Evolutionary conservation across 2,797 vertebrate species (phyloP).

Genomic region (Anisognathus igniventris): DNA sequence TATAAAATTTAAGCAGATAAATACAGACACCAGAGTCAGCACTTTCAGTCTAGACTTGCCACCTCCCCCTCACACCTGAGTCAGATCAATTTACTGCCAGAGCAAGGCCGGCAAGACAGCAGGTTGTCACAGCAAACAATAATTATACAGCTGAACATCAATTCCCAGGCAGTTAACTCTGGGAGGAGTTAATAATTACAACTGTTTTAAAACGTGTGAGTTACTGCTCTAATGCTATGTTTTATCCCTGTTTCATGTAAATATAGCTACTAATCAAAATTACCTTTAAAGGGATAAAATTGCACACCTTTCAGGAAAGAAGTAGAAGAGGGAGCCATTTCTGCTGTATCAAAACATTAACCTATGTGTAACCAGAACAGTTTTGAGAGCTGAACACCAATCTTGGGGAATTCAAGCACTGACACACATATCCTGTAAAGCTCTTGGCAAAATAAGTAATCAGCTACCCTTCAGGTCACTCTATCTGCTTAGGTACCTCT

Average conservation of each 20-base stretch:
- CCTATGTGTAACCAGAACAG: not conserved
- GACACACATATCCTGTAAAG: not conserved
- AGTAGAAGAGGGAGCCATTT: not conserved
- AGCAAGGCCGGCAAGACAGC: not conserved
- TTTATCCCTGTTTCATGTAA: not conserved
- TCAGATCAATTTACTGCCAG: not conserved
- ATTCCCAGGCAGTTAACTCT: not conserved
- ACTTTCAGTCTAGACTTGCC: slow-evolving; percentile 14
- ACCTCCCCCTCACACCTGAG: slow-evolving; percentile 14
- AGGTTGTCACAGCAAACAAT: not conserved
- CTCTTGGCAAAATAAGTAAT: not conserved
- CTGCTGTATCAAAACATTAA: not conserved
- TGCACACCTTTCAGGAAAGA: not conserved
- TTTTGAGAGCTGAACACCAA: not conserved
- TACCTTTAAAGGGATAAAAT: not conserved
- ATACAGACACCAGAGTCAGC: not conserved
- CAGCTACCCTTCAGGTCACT: not conserved
- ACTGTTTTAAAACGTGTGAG: not conserved
- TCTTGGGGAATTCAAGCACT: not conserved
- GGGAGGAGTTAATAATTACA: not conserved
- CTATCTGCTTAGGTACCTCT: not conserved
- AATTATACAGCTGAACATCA: not conserved
- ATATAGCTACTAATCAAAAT: not conserved
- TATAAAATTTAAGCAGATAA: not conserved
- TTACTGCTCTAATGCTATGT: not conserved